Base-by-base conservation (phyloP, 2,797 vertebrate genomes). In the Neopelma chrysocephalum region DNA sequence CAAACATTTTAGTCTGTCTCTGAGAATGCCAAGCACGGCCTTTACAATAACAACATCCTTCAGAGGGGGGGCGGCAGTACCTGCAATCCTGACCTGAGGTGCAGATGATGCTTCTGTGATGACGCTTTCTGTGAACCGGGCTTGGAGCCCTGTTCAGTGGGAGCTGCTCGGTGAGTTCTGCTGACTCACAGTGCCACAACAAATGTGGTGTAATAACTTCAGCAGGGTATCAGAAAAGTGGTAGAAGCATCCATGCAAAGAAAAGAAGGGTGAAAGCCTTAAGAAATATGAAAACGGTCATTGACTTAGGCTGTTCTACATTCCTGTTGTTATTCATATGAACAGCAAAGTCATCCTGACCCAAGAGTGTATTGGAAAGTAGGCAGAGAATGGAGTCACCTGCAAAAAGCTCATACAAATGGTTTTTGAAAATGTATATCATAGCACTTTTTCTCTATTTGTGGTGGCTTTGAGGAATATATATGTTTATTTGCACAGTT, bases 181-280 rank as follows among this genome's bases (percentile, higher is more conserved):
- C 93, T 96, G 96, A 97, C 87, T 96, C 96, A 96, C 62, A 10
- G 65, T 27, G 45, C 84, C 80, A 62, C 70, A 29, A 53, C 36
- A 69, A 85, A 77, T 3, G 32, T 5, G 0, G 58, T 32, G 73
- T 78, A 34, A 2, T 64, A 94, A 90, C 87, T 75, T 56, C 51
- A 73, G 50, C 70, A 12, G 43, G 38, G 40, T n/a, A n/a, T 1
- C 3, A 0, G 53, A 3, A 51, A 75, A 72, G 68, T 16, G 48
- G 32, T 5, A 82, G 54, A 57, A 57, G 34, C n/a, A 51, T 56
- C 65, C 22, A 3, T 47, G 32, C 2, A 1, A 29, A 78, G 53
- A 66, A 40, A 64, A 53, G 40, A 87, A 72, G n/a, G 58, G 26
- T 18, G 21, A 54, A 78, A 60, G 5, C 47, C 58, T 29, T 70